Conservation (phyloP, 2,888 invertebrate species). For the Cephus rjabovi region DNA sequence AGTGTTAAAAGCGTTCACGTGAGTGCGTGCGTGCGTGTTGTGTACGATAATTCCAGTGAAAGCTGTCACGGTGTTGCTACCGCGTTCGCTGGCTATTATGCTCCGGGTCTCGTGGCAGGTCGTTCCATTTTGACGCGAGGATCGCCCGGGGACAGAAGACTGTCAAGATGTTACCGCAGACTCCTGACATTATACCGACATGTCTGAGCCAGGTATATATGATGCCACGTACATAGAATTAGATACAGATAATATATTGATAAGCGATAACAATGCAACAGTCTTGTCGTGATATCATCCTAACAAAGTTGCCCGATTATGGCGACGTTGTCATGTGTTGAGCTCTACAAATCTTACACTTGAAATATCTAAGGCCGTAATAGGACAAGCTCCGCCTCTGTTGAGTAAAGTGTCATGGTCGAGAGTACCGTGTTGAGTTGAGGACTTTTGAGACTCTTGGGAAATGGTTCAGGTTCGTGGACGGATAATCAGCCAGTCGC, state of each 20-base stretch:
- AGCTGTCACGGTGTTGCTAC: background rate
- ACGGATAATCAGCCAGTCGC: too few relatives aligned
- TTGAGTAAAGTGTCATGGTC: too few relatives aligned
- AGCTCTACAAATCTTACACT: too few relatives aligned
- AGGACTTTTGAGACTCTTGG: too few relatives aligned
- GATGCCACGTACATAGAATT: background rate
- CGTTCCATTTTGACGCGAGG: constrained; percentile 4
- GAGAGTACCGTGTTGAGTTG: too few relatives aligned
- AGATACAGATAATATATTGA: background rate
- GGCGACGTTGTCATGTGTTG: too few relatives aligned
- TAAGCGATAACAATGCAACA: too few relatives aligned
- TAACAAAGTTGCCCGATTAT: too few relatives aligned
- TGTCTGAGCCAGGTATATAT: constrained; percentile 46
- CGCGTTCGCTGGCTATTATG: constrained; percentile 20
- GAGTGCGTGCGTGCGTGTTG: constrained; percentile 9
- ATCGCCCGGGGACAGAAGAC: constrained; percentile 7
- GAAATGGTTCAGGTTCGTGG: too few relatives aligned
- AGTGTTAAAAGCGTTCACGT: background rate
- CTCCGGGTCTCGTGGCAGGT: constrained; percentile 25
- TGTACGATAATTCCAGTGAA: constrained; percentile 8
- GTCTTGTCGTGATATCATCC: too few relatives aligned
- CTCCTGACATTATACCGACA: constrained; percentile 55
- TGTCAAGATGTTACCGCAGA: constrained; percentile 52
- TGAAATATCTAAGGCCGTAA: too few relatives aligned
- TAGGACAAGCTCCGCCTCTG: too few relatives aligned